These are phyloP conservation scores for Xestoiulus laeticollis DNA, from an alignment of 2,888 invertebrate species.

Conservation along the genomic window DNA sequence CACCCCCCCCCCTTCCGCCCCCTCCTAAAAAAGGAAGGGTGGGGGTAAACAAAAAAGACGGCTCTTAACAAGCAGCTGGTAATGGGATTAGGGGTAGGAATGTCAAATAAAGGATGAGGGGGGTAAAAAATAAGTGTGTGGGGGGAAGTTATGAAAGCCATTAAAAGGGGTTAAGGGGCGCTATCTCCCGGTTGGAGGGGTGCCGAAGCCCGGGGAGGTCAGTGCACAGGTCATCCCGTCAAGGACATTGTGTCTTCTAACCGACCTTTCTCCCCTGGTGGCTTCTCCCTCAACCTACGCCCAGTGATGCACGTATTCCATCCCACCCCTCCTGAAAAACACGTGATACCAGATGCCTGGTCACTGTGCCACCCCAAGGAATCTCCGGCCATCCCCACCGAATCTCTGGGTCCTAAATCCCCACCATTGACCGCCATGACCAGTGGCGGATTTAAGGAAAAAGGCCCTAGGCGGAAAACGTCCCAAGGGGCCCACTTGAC, in stretches of 20 bases:
- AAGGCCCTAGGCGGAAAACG: no score
- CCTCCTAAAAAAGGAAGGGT: background rate
- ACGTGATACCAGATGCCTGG: background rate
- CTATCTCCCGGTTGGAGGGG: background rate
- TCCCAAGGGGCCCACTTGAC: no score
- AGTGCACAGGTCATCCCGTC: background rate
- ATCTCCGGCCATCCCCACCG: background rate
- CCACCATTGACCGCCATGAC: no score
- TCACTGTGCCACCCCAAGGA: background rate
- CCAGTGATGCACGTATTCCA: background rate
- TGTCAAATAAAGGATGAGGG: background rate
- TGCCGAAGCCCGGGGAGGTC: background rate
- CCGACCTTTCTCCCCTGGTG: background rate
- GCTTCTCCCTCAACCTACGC: background rate
- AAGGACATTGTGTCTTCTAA: constrained; percentile 26
- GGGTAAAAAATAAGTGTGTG: background rate
- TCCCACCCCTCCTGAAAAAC: background rate
- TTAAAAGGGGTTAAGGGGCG: background rate
- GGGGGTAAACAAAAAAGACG: background rate
- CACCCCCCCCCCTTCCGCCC: background rate
- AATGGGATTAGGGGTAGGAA: background rate
- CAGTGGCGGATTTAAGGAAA: no score
- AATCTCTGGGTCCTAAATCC: background rate
- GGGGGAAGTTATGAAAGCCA: background rate
- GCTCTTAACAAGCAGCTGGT: constrained; percentile 14